phyloP scores from a whole-genome alignment of 2,113 vertebrate species.

The Irena cyanogastra region DNA sequence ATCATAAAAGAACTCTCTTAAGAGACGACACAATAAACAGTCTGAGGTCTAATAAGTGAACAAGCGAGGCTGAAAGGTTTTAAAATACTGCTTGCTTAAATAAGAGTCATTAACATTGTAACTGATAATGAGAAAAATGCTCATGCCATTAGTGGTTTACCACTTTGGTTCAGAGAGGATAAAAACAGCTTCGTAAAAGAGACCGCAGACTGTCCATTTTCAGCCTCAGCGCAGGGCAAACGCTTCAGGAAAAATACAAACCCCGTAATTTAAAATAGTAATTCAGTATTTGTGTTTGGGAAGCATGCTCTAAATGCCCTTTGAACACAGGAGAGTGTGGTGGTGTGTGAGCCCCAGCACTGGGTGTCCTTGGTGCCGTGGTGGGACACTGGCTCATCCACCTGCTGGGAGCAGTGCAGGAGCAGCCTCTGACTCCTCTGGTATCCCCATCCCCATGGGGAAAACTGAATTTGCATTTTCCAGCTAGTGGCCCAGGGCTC shows the following conservation, averaged over 20 bases:
- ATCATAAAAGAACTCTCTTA: background rate
- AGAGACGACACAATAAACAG: constrained; percentile 22
- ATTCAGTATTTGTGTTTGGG: background rate
- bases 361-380: fast-evolving
- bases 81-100: constrained; percentile 34
- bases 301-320: background rate
- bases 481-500: fast-evolving
- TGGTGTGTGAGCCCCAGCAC: fast-evolving
- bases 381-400: background rate
- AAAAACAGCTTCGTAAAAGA: constrained; percentile 51
- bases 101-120: constrained; percentile 41
- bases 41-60: constrained; percentile 25
- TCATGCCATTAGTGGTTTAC: constrained; percentile 54
- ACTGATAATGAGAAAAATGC: constrained; percentile 63
- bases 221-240: background rate
- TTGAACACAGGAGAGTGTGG: fast-evolving
- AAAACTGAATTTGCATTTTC: background rate
- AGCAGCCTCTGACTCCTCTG: background rate
- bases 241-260: constrained; percentile 7
- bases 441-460: background rate
- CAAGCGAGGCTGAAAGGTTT: background rate
- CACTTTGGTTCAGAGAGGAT: constrained; percentile 33
- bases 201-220: constrained; percentile 41
- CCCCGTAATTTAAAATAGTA: constrained; percentile 20
- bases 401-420: background rate